A percentile compares a stretch with the other conserved stretches of the same genome.
Conservation (phyloP, 2,797 vertebrate species). For the Myotis daubentonii region DNA sequence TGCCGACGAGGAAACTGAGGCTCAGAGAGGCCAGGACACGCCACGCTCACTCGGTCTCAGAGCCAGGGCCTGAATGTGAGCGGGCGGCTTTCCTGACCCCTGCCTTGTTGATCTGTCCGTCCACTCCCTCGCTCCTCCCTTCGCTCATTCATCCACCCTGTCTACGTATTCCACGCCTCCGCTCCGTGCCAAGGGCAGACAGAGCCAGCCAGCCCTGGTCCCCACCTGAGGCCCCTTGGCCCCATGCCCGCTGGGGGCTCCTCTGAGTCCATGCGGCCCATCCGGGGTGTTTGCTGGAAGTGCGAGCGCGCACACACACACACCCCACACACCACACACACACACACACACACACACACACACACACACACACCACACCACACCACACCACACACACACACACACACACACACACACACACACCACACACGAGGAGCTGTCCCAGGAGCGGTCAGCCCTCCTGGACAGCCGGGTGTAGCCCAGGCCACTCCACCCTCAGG, state of each 20-base stretch:
- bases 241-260: not conserved
- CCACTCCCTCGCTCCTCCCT: not conserved
- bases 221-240: not conserved
- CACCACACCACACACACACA: not conserved
- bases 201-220: not conserved
- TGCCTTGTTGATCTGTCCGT: not conserved
- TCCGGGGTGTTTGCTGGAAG: not conserved
- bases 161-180: not conserved
- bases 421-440: not conserved
- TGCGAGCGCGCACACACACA: not conserved
- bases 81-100: not conserved
- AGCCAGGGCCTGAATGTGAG: not conserved
- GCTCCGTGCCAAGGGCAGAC: not conserved
- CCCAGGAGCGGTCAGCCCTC: slow-evolving; percentile 18
- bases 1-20: slow-evolving; percentile 13
- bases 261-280: not conserved
- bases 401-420: not conserved
- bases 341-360: not conserved
- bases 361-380: not conserved
- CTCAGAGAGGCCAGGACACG: not conserved
- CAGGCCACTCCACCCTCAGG: slow-evolving; percentile 54
- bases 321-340: not conserved
- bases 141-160: not conserved
- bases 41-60: not conserved
- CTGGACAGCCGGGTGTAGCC: slow-evolving; percentile 17